A percentile compares a stretch with the other conserved stretches of the same genome.
phyloP scores from a whole-genome alignment of 2,888 invertebrate genomes.

The Crossocerus cetratus region DNA sequence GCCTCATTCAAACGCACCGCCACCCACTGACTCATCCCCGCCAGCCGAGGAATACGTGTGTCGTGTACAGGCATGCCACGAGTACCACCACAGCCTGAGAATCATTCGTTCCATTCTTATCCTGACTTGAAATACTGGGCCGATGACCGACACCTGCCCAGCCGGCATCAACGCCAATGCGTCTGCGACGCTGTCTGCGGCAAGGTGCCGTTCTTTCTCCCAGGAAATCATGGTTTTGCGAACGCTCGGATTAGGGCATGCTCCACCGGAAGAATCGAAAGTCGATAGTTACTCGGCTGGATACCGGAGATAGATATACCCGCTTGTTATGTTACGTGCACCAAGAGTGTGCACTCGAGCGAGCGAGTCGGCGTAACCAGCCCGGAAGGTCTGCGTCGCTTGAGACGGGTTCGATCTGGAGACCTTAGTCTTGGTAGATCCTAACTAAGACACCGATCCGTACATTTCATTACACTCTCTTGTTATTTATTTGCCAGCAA shows the following conservation, averaged over 20 bases:
- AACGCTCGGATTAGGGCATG: background rate
- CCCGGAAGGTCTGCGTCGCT: background rate
- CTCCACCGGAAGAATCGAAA: background rate
- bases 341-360: background rate
- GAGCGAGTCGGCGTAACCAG: background rate
- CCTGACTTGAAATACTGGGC: background rate
- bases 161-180: background rate
- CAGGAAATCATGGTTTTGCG: background rate
- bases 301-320: background rate
- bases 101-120: background rate
- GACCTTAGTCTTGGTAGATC: background rate
- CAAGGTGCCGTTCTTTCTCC: background rate
- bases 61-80: background rate
- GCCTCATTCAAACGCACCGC: constrained; percentile 7
- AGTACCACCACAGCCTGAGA: background rate
- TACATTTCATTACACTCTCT: background rate
- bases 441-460: background rate
- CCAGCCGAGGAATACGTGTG: background rate
- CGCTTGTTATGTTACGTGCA: background rate
- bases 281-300: background rate
- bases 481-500: background rate
- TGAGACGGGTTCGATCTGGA: background rate
- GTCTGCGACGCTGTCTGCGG: background rate
- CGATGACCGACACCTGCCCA: background rate
- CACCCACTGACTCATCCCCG: background rate